phyloP scores from a whole-genome alignment of 2,113 vertebrate genomes.

The Abramis brama region DNA sequence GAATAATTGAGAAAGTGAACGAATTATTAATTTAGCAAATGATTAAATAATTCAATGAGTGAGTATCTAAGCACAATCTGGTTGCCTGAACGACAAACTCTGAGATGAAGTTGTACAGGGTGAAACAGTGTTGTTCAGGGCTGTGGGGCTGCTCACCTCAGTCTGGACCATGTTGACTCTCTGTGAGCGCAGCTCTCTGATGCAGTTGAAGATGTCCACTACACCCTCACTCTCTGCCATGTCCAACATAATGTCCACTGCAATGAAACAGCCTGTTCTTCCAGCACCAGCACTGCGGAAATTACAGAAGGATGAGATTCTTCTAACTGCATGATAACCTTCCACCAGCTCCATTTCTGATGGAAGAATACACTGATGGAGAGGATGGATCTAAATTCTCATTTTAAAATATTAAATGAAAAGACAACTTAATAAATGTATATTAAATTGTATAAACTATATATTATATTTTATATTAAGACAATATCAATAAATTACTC shows the following conservation, averaged over 20 bases:
- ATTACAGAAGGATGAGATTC: background rate
- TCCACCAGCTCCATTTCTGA: background rate
- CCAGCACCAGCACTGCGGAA: slow-evolving; percentile 87
- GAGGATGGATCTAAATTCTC: background rate
- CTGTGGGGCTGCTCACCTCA: slow-evolving; percentile 78
- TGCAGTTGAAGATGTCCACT: slow-evolving; percentile 98
- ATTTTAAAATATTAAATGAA: background rate
- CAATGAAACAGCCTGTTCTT: slow-evolving; percentile 95
- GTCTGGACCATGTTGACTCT: slow-evolving; percentile 98
- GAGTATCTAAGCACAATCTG: background rate
- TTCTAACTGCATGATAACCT: background rate
- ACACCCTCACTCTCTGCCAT: slow-evolving; percentile 98
- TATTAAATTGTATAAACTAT: no score
- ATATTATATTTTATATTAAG: no score
- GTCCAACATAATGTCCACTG: slow-evolving; percentile 98
- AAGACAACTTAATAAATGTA: background rate
- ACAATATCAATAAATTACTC: no score
- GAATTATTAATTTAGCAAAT: background rate
- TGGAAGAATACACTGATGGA: background rate
- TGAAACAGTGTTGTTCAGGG: no score
- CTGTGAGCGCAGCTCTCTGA: slow-evolving; percentile 94
- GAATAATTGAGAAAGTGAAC: no score
- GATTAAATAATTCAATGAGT: background rate
- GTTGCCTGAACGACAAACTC: background rate
- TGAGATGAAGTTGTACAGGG: background rate